phyloP scores from a whole-genome alignment of 2,888 invertebrate species.

The Mythimna ferrago region DNA sequence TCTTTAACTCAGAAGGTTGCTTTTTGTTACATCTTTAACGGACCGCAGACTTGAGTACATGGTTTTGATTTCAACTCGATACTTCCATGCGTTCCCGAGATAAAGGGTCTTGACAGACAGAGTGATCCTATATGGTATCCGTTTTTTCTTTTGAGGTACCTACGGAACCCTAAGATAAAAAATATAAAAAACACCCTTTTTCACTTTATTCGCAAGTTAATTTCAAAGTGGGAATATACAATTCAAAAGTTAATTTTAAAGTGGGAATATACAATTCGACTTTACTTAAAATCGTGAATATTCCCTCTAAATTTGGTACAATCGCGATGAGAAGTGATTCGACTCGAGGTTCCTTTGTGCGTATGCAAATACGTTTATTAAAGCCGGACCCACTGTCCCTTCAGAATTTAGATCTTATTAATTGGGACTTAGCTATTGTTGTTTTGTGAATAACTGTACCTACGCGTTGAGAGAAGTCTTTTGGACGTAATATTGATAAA shows the following conservation, averaged over 20 bases:
- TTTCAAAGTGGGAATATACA: constrained; percentile 33
- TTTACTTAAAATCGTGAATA: constrained; percentile 58
- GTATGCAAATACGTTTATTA: constrained; percentile 66
- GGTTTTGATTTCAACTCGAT: no score
- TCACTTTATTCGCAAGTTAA: constrained; percentile 17
- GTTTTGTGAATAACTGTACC: constrained; percentile 55
- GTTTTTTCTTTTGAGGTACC: no score
- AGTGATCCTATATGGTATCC: no score
- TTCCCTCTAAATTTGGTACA: constrained; percentile 60
- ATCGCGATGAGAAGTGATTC: constrained; percentile 59
- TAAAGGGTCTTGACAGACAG: no score
- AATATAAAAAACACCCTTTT: no score
- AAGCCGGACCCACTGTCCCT: constrained; percentile 52
- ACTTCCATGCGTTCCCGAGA: no score
- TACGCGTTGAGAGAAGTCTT: constrained; percentile 22
- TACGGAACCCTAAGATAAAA: no score
- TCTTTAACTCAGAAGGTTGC: no score
- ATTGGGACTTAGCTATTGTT: constrained; percentile 62
- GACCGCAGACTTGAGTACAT: no score
- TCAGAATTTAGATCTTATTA: constrained; percentile 62
- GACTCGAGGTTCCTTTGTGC: constrained; percentile 56
- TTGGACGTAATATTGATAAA: constrained; percentile 5
- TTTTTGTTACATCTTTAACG: no score
- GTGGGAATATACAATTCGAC: constrained; percentile 28
- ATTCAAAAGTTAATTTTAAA: constrained; percentile 38